Conservation (phyloP, 2,113 vertebrate genomes). For the Chaenocephalus aceratus region DNA sequence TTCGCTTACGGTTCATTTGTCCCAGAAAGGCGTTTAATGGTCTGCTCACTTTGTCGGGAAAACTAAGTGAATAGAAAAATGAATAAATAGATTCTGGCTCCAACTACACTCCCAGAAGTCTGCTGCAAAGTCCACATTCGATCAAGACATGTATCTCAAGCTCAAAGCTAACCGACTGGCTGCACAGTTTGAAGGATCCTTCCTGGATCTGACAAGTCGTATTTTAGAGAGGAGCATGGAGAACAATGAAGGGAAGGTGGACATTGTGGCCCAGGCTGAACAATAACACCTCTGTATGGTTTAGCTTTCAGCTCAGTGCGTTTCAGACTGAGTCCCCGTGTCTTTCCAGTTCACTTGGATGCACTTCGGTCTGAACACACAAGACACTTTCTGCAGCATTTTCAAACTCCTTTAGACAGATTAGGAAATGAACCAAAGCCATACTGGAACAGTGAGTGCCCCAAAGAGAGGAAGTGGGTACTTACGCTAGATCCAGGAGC, state of each 20-base stretch:
- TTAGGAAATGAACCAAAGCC: no score
- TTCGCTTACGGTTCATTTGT: no score
- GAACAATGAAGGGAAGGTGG: background rate
- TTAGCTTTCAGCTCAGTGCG: background rate
- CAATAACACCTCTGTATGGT: background rate
- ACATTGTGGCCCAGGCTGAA: background rate
- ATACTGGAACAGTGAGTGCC: background rate
- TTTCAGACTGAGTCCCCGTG: background rate
- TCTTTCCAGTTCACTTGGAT: background rate
- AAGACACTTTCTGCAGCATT: background rate
- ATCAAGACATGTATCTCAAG: no score
- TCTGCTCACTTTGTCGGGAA: background rate
- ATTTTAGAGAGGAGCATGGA: background rate
- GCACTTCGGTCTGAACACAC: background rate
- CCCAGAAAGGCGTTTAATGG: no score
- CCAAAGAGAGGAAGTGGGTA: constrained; percentile 48
- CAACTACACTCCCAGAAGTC: background rate
- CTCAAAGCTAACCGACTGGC: background rate
- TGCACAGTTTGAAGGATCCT: background rate
- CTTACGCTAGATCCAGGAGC: constrained; percentile 91
- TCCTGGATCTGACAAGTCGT: background rate
- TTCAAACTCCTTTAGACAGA: background rate
- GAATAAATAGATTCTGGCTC: background rate
- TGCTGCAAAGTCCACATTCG: no score
- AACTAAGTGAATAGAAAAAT: background rate